phyloP scores from a whole-genome alignment of 37 sponge, comb jelly and placozoan species.

The Petrosia ficiformis region DNA sequence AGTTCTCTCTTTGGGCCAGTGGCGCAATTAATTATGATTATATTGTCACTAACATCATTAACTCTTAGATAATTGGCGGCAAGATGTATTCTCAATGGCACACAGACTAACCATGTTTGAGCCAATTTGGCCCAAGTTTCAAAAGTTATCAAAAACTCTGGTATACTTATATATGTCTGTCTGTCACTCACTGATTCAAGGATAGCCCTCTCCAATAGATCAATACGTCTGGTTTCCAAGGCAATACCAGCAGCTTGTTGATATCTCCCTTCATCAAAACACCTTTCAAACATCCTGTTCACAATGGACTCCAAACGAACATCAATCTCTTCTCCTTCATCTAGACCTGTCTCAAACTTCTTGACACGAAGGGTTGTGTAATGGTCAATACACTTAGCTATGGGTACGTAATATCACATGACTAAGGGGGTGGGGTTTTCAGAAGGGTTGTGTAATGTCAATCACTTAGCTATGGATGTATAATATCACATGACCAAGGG shows the following conservation, averaged over 20 bases:
- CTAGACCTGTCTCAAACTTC: conserved; percentile 42
- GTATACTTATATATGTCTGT: background rate
- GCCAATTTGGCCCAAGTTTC: too few species aligned
- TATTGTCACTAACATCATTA: too few species aligned
- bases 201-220: conserved; percentile 82
- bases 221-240: conserved; percentile 87
- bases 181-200: conserved; percentile 57
- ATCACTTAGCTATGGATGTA: conserved; percentile 86
- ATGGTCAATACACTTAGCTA: conserved; percentile 87
- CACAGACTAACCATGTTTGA: too few species aligned
- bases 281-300: conserved; percentile 88
- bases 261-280: conserved; percentile 81
- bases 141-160: too few species aligned
- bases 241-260: conserved; percentile 96
- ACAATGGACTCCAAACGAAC: conserved; percentile 81
- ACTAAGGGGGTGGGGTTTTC: background rate
- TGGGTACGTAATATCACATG: too few species aligned
- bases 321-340: conserved; percentile 63
- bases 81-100: too few species aligned
- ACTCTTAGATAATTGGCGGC: too few species aligned
- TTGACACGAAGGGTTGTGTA: conserved; percentile 74
- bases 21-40: too few species aligned
- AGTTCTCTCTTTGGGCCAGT: too few species aligned
- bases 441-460: conserved; percentile 77
- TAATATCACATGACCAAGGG: background rate